Conservation (phyloP, 2,888 invertebrate species). For the Amphimallon solstitiale region DNA sequence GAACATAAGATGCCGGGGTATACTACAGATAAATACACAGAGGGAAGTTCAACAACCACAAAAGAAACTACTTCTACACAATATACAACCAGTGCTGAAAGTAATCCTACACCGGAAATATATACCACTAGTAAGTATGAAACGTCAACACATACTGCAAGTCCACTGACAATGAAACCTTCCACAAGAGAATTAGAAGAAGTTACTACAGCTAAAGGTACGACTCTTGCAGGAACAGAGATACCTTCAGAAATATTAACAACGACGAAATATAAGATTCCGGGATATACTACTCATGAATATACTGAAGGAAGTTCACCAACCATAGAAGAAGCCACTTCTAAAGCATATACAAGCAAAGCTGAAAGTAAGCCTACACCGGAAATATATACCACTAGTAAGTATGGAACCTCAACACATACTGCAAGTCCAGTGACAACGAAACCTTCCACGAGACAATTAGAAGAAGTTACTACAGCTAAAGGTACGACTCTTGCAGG, state of each 20-base stretch:
- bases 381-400: neutral
- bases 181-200: neutral
- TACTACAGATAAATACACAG: no score
- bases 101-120: no score
- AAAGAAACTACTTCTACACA: no score
- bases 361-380: neutral
- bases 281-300: no score
- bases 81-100: no score
- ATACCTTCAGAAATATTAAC: no score
- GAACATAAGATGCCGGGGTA: neutral
- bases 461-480: constrained; percentile 1
- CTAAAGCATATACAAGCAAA: neutral
- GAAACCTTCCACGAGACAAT: neutral
- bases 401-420: neutral
- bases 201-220: neutral
- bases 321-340: neutral
- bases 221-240: neutral
- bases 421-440: neutral
- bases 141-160: neutral
- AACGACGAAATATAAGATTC: no score
- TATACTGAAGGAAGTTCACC: no score
- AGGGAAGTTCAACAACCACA: no score
- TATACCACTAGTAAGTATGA: no score
- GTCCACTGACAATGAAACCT: neutral
- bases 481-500: no score